phyloP scores from a whole-genome alignment of 1,140 invertebrate species.

The Brachionus rotundiformis region DNA sequence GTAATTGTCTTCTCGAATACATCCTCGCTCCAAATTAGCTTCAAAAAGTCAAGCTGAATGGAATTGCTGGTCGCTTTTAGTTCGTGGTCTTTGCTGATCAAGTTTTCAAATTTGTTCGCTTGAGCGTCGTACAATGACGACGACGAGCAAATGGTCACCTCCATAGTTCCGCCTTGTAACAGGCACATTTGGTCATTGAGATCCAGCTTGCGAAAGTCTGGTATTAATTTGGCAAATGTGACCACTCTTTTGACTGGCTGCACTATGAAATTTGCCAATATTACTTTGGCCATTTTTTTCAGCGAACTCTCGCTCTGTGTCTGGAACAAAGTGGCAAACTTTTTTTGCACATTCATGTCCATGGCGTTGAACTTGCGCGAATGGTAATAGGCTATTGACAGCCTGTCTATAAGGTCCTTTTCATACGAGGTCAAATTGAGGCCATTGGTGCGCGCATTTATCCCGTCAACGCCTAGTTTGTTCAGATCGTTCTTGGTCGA shows the following conservation, averaged over 20 bases:
- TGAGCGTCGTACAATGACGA: slow-evolving; percentile 12
- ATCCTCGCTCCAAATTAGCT: slow-evolving; percentile 45
- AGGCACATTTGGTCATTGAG: slow-evolving; percentile 30
- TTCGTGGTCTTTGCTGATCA: not conserved
- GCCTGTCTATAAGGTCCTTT: slow-evolving; percentile 34
- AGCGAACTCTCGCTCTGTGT: not conserved
- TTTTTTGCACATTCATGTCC: slow-evolving; percentile 51
- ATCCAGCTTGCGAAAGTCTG: slow-evolving; percentile 22
- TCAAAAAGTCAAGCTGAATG: slow-evolving; percentile 30
- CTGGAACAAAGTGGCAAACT: slow-evolving; percentile 21
- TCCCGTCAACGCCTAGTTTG: slow-evolving; percentile 25
- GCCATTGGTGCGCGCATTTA: not conserved
- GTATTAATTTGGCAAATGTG: slow-evolving; percentile 36
- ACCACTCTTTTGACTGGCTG: slow-evolving; percentile 41
- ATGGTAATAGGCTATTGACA: slow-evolving; percentile 41
- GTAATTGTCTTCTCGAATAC: slow-evolving; percentile 16
- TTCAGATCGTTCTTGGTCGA: not conserved
- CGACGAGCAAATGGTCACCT: slow-evolving; percentile 41
- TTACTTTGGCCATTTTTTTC: slow-evolving; percentile 38
- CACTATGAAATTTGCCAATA: slow-evolving; percentile 48
- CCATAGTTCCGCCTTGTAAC: slow-evolving; percentile 43
- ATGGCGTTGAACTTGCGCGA: slow-evolving; percentile 41
- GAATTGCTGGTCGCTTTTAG: not conserved
- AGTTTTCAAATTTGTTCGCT: not conserved
- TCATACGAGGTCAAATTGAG: slow-evolving; percentile 45